phyloP scores from a whole-genome alignment of 2,797 vertebrate species.

The Streptopelia turtur region DNA sequence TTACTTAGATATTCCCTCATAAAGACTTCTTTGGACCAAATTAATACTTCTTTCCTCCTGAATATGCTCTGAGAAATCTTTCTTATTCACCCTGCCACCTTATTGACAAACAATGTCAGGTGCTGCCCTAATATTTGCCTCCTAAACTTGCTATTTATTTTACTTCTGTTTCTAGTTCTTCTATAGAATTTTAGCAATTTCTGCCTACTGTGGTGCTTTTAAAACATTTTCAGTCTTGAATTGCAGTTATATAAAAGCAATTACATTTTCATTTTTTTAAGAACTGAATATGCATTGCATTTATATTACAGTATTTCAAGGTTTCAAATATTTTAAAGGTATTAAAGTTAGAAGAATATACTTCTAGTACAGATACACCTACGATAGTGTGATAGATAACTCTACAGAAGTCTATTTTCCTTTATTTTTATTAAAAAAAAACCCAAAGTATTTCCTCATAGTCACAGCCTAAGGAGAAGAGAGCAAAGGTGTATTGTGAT shows the following conservation, averaged over 20 bases:
- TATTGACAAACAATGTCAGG: not conserved
- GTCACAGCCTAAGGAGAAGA: not conserved
- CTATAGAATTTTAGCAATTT: not conserved
- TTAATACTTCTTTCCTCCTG: not conserved
- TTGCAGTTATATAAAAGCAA: not conserved
- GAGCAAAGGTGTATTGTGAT: not conserved
- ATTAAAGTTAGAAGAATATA: not conserved
- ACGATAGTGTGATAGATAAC: not conserved
- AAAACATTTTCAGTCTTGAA: slow-evolving; percentile 22
- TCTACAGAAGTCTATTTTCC: not conserved
- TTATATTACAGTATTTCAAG: slow-evolving; percentile 11
- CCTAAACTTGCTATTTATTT: not conserved
- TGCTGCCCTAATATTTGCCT: not conserved
- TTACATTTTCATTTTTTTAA: slow-evolving; percentile 13
- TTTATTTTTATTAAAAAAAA: not conserved
- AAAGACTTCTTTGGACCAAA: not conserved
- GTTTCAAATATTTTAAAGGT: not conserved
- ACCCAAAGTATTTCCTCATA: not conserved
- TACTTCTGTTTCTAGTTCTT: not conserved
- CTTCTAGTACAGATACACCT: not conserved
- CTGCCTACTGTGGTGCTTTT: not conserved
- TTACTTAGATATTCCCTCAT: not conserved
- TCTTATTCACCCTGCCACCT: not conserved
- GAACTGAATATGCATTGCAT: not conserved
- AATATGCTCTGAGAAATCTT: not conserved